Evolutionary conservation across 2,888 invertebrate species (phyloP).

Genomic region (Eurois occulta): DNA sequence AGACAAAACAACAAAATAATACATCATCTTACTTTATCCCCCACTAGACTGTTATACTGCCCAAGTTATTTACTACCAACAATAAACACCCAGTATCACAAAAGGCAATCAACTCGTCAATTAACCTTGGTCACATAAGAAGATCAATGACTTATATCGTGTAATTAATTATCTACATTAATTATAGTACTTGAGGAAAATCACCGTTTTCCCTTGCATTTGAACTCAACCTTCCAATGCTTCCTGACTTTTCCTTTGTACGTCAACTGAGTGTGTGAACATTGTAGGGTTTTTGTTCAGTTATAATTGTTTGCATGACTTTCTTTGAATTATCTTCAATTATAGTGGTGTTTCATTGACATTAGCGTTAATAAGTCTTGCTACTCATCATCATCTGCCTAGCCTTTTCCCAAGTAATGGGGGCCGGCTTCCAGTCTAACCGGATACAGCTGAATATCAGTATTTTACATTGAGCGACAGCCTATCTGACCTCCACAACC

Average conservation of each 20-base stretch:
- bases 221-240: slow-evolving; percentile 27
- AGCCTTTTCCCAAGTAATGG: not conserved
- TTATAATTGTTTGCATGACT: slow-evolving; percentile 10
- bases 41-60: not conserved
- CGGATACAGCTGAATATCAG: not conserved
- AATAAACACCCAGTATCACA: not conserved
- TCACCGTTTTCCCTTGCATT: slow-evolving; percentile 35
- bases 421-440: not conserved
- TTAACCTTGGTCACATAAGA: slow-evolving; percentile 25
- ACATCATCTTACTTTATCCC: not conserved
- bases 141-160: slow-evolving; percentile 44
- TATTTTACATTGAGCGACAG: not conserved
- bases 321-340: slow-evolving; percentile 8
- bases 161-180: slow-evolving; percentile 27
- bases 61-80: not conserved
- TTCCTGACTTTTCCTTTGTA: slow-evolving; percentile 54
- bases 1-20: not conserved
- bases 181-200: slow-evolving; percentile 45
- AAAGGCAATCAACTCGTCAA: slow-evolving; percentile 24
- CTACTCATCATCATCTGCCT: not conserved
- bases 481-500: not conserved
- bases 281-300: slow-evolving; percentile 7
- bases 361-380: not conserved
- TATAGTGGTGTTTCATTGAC: not conserved
- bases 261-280: slow-evolving; percentile 19